Evolutionary conservation across 2,113 vertebrate species (phyloP).

Genomic region (Noturus placidus): DNA sequence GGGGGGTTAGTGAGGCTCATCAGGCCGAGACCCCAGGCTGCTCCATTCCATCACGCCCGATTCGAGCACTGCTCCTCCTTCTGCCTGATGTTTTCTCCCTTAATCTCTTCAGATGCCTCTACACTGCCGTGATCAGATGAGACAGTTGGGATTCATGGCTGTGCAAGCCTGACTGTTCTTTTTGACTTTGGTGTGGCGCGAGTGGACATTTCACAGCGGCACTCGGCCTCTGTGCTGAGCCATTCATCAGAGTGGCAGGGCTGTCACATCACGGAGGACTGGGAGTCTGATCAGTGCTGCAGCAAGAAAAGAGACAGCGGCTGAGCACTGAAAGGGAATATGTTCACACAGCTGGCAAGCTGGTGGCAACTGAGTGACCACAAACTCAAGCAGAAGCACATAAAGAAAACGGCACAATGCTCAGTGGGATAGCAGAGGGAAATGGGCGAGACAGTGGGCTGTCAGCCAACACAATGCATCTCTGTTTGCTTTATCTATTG

Average conservation of each 20-base stretch:
- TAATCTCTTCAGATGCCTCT: constrained; percentile 74
- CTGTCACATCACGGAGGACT: constrained; percentile 87
- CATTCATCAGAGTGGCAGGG: constrained; percentile 92
- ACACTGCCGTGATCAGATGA: constrained; percentile 75
- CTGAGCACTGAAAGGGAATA: constrained; percentile 92
- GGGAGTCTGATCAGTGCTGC: constrained; percentile 51
- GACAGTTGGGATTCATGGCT: constrained; percentile 77
- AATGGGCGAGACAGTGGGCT: neutral
- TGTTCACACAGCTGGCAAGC: constrained; percentile 92
- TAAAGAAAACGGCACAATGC: constrained; percentile 2
- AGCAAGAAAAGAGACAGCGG: constrained; percentile 78
- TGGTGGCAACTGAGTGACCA: constrained; percentile 82
- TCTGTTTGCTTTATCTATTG: neutral
- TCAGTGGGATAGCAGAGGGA: neutral
- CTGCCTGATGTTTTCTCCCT: constrained; percentile 68
- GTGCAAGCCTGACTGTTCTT: constrained; percentile 88
- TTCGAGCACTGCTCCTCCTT: constrained; percentile 49
- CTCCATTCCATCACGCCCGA: constrained; percentile 63
- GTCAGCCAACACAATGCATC: neutral
- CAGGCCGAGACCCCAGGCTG: constrained; percentile 60
- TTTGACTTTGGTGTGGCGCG: constrained; percentile 80
- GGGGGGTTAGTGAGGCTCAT: constrained; percentile 56
- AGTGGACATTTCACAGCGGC: constrained; percentile 84
- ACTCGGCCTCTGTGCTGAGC: constrained; percentile 74
- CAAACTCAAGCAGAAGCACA: constrained; percentile 56